Conservation (phyloP, 2,113 vertebrate species). For the Xyrauchen texanus region DNA sequence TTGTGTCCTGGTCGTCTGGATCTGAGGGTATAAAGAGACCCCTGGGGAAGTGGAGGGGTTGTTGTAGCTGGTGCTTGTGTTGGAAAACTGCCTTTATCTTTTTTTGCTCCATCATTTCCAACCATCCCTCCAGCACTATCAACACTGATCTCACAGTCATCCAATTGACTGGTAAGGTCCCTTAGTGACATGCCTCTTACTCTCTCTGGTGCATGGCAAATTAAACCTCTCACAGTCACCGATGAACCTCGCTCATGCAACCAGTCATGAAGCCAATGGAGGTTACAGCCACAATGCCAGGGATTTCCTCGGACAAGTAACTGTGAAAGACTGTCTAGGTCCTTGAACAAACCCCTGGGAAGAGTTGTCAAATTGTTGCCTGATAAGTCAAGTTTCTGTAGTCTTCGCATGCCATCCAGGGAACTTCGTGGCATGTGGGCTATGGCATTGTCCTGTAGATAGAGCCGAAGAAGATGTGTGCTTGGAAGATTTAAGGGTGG, state of each 20-base stretch:
- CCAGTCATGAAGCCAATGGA: constrained; percentile 92
- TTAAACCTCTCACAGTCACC: constrained; percentile 87
- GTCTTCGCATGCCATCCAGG: constrained; percentile 79
- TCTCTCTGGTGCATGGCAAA: constrained; percentile 87
- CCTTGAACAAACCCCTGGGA: constrained; percentile 86
- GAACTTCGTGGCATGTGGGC: constrained; percentile 85
- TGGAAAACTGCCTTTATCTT: constrained; percentile 63
- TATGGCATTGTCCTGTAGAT: constrained; percentile 92
- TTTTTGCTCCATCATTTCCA: constrained; percentile 61
- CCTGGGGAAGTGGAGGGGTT: constrained; percentile 79
- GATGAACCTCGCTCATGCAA: constrained; percentile 78
- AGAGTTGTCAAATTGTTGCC: constrained; percentile 93
- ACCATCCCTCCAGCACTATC: constrained; percentile 64
- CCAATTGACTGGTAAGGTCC: constrained; percentile 85
- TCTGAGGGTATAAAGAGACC: constrained; percentile 85
- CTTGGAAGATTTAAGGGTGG: constrained; percentile 87
- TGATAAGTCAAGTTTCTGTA: constrained; percentile 87
- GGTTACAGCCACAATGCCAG: constrained; percentile 91
- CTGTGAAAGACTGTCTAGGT: constrained; percentile 83
- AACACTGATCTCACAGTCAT: constrained; percentile 83
- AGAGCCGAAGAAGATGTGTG: constrained; percentile 82
- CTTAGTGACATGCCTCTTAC: constrained; percentile 84
- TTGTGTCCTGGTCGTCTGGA: constrained; percentile 82
- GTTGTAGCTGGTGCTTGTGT: constrained; percentile 74
- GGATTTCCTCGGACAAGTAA: constrained; percentile 88